Evolutionary conservation across 2,113 vertebrate species (phyloP).

Genomic region (Stercorarius parasiticus): DNA sequence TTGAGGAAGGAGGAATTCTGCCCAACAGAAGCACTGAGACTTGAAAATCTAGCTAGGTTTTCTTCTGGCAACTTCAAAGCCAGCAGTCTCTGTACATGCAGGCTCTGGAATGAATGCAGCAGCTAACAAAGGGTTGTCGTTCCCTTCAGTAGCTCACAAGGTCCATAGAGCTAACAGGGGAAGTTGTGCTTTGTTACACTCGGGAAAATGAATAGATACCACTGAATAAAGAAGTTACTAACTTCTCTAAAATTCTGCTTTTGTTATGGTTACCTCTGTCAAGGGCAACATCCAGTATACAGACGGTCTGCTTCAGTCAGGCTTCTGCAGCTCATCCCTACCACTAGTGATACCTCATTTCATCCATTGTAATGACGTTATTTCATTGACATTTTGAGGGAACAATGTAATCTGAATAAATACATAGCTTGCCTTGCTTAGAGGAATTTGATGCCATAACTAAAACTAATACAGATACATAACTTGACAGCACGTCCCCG

Average conservation of each 20-base stretch:
- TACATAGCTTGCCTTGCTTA: background rate
- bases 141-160: background rate
- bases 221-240: background rate
- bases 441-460: background rate
- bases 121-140: background rate
- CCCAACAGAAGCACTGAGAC: background rate
- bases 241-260: background rate
- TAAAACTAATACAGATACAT: background rate
- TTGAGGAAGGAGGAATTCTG: slow-evolving; percentile 39
- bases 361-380: background rate
- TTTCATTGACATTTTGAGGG: background rate
- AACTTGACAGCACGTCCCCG: accelerated
- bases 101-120: background rate
- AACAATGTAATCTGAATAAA: background rate
- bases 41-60: slow-evolving; percentile 11
- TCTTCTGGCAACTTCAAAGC: slow-evolving; percentile 18
- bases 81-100: background rate
- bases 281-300: background rate
- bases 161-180: background rate
- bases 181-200: background rate
- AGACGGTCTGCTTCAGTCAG: background rate
- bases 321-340: background rate
- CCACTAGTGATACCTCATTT: background rate
- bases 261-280: background rate
- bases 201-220: background rate